phyloP scores from a whole-genome alignment of 2,797 vertebrate genomes.

The Schizothorax lantsangensis region DNA sequence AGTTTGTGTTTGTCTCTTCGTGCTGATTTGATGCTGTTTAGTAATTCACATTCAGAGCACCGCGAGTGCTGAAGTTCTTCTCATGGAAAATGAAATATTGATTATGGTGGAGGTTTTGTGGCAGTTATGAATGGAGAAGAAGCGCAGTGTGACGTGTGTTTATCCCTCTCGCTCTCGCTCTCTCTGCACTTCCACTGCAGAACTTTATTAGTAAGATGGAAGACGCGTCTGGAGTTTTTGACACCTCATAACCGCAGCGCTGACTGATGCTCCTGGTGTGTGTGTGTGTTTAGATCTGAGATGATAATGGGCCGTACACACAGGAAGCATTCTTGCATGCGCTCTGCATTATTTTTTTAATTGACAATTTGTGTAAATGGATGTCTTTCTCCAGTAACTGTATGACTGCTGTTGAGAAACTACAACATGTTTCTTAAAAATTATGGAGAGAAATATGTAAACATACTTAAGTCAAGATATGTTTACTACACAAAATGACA shows the following conservation, averaged over 20 bases:
- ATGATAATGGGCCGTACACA: not conserved
- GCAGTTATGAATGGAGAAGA: constrained; percentile 42
- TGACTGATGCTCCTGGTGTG: constrained; percentile 2
- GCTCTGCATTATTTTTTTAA: not conserved
- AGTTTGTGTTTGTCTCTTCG: constrained; percentile 7
- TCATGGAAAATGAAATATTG: constrained; percentile 49
- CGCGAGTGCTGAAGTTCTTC: constrained; percentile 24
- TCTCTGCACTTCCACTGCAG: not conserved
- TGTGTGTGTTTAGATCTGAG: constrained; percentile 37
- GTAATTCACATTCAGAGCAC: constrained; percentile 39
- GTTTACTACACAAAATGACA: not conserved
- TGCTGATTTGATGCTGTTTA: constrained; percentile 9
- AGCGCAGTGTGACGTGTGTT: not conserved
- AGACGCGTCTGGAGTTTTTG: constrained; percentile 10
- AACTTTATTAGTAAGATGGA: constrained; percentile 17
- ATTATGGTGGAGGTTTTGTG: constrained; percentile 40
- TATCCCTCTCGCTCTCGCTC: not conserved
- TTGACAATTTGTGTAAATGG: not conserved
- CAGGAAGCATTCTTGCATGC: not conserved
- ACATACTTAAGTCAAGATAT: not conserved
- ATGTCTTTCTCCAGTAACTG: not conserved
- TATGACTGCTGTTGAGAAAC: not conserved
- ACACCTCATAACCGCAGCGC: constrained; percentile 1
- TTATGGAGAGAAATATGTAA: not conserved
- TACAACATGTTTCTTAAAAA: not conserved